Evolutionary conservation across 2,113 vertebrate species (phyloP).

Genomic region (Vulpes vulpes): DNA sequence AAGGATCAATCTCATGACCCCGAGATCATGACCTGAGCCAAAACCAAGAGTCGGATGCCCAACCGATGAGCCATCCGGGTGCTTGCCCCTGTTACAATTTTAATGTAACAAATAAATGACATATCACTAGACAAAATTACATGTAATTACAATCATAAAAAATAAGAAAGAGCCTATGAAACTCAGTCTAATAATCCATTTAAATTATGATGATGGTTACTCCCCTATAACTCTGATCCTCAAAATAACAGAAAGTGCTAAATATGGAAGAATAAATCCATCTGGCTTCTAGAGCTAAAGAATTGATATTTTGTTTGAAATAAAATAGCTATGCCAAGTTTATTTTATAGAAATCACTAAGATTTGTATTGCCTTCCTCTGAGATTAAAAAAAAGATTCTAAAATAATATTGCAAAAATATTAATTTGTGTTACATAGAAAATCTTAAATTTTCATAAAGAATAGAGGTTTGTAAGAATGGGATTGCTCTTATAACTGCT

Average conservation of each 20-base stretch:
- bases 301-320: not conserved
- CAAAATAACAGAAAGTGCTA: not conserved
- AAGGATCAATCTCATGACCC: not conserved
- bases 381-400: not conserved
- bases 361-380: not conserved
- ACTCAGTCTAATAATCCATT: not conserved
- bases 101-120: conserved; percentile 13
- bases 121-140: not conserved
- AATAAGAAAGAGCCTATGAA: not conserved
- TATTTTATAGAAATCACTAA: not conserved
- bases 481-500: not conserved
- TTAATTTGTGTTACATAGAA: not conserved
- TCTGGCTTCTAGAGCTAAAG: not conserved
- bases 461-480: not conserved
- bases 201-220: not conserved
- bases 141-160: not conserved
- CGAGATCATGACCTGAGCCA: not conserved
- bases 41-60: not conserved
- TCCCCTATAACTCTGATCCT: not conserved
- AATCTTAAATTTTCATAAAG: not conserved
- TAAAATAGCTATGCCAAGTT: not conserved
- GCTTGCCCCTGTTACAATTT: not conserved
- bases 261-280: not conserved
- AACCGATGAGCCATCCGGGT: not conserved
- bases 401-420: not conserved